Conservation (phyloP, 1,140 invertebrate species). For the Acyrthosiphon pisum region DNA sequence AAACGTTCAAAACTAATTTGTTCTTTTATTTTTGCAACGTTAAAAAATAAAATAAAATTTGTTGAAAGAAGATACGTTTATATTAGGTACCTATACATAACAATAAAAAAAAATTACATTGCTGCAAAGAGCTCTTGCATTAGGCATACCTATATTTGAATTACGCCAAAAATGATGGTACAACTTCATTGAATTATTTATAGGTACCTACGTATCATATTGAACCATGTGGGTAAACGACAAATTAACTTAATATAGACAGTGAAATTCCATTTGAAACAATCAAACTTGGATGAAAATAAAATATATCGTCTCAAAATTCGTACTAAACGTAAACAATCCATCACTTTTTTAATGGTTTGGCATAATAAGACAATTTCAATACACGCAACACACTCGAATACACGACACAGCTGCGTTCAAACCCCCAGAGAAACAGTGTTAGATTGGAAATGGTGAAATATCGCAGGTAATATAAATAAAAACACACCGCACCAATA, state of each 20-base stretch:
- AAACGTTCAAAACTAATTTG: background rate
- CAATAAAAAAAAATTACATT: background rate
- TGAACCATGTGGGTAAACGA: background rate
- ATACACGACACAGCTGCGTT: background rate
- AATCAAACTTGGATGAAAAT: background rate
- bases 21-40: background rate
- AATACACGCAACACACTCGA: background rate
- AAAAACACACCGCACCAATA: background rate
- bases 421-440: background rate
- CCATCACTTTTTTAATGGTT: slow-evolving; percentile 44
- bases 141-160: background rate
- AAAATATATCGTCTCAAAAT: background rate
- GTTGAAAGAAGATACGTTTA: background rate
- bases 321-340: background rate
- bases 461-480: background rate
- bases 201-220: background rate
- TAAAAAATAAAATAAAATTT: background rate
- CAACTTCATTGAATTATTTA: background rate
- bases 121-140: background rate
- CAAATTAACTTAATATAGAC: background rate
- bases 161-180: background rate
- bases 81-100: background rate
- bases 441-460: background rate
- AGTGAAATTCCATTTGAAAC: background rate
- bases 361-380: slow-evolving; percentile 13